phyloP scores from a whole-genome alignment of 2,888 invertebrate species.

The Dryomyza anilis region DNA sequence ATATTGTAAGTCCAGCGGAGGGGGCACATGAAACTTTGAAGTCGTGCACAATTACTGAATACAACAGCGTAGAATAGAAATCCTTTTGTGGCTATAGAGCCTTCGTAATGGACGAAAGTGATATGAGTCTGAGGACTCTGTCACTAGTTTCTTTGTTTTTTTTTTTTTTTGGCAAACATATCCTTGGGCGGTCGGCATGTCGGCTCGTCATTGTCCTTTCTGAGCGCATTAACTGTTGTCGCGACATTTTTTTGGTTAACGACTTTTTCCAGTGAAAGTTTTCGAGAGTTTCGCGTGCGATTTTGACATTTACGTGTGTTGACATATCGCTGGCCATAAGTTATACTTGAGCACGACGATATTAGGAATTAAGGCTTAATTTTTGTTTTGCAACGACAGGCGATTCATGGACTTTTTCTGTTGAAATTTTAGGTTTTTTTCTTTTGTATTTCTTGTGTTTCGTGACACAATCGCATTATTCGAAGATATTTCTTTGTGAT shows the following conservation, averaged over 20 bases:
- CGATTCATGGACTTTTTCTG: constrained; percentile 33
- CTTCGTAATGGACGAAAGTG: no score
- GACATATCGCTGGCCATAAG: constrained; percentile 54
- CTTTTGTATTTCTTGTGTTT: constrained; percentile 42
- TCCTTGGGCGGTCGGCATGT: constrained; percentile 13
- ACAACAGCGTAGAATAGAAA: no score
- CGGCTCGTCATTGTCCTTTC: not conserved
- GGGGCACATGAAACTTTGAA: no score
- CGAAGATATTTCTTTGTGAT: constrained; percentile 13
- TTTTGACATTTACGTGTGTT: constrained; percentile 56
- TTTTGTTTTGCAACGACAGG: constrained; percentile 25
- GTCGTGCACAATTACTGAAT: no score
- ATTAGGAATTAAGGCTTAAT: constrained; percentile 25
- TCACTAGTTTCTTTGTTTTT: constrained; percentile 1
- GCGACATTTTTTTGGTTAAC: constrained; percentile 41
- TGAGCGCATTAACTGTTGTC: no score
- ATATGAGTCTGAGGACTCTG: no score
- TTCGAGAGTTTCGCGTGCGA: constrained; percentile 53
- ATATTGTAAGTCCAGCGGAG: no score
- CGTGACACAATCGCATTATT: constrained; percentile 57
- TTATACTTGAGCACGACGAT: constrained; percentile 31
- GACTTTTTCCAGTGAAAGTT: constrained; percentile 52
- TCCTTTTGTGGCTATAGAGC: no score
- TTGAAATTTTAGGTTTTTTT: constrained; percentile 15
- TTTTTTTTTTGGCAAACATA: constrained; percentile 8